Evolutionary conservation across 2,797 vertebrate genomes (phyloP).

Genomic region (Alfaro cultratus): DNA sequence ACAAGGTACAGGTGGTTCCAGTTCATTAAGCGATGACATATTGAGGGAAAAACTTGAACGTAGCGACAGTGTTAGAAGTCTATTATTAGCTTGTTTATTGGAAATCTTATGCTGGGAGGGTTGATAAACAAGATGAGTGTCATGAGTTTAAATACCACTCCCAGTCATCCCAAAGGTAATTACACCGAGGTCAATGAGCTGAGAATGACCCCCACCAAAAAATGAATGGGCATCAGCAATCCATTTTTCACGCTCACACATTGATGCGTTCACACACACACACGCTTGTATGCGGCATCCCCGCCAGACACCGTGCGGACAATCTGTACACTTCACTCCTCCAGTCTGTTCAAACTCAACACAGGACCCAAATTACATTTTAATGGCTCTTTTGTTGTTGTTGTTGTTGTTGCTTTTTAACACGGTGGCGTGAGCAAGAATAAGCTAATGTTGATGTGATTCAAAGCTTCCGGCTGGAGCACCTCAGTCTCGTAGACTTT

Average conservation of each 20-base stretch:
- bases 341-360: constrained; percentile 67
- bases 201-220: constrained; percentile 60
- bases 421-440: constrained; percentile 21
- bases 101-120: constrained; percentile 46
- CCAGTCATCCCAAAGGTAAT: constrained; percentile 69
- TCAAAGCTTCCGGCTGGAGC: constrained; percentile 27
- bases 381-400: constrained; percentile 71
- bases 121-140: constrained; percentile 68
- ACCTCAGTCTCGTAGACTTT: background rate
- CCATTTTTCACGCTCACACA: constrained; percentile 65
- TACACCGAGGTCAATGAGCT: constrained; percentile 73
- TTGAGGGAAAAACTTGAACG: constrained; percentile 28
- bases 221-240: constrained; percentile 68
- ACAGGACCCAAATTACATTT: constrained; percentile 74
- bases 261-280: constrained; percentile 11
- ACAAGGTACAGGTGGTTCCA: constrained; percentile 23
- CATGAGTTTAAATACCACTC: constrained; percentile 69
- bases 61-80: constrained; percentile 40
- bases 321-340: constrained; percentile 67
- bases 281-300: constrained; percentile 7
- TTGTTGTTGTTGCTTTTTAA: constrained; percentile 67
- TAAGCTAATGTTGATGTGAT: constrained; percentile 61
- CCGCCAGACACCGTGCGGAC: constrained; percentile 51
- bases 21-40: constrained; percentile 46
- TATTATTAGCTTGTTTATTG: constrained; percentile 63